Evolutionary conservation across 2,888 invertebrate genomes (phyloP), one percentile per base, ranked within the genome.

Genomic region (Quadroppia sp.): DNA sequence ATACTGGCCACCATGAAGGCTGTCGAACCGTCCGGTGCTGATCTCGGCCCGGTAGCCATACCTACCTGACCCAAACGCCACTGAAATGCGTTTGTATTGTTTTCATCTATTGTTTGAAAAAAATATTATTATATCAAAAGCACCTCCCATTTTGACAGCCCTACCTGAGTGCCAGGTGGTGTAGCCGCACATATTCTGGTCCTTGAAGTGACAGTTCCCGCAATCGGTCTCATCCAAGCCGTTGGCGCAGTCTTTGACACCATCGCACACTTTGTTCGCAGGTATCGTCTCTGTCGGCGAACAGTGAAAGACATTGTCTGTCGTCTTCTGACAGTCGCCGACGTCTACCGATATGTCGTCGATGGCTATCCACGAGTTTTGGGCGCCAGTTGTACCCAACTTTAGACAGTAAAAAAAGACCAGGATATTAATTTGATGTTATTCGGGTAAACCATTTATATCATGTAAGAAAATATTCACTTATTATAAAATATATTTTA

Each of bases 161-260:
- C 30, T 36, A 32, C 42, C 42, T 7, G 30, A n/a, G n/a, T 17
- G 11, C 13, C 23, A 25, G 15, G 11, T 17, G 9, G 20, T 17
- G 36, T 67, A 73, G n/a, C 73, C 45, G 42, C 73, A 73, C 11
- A 20, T 32, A 2, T 30, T 17, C 11, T 23, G n/a, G 15, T 59
- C 50, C 17, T 28, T 28, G 20, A 73, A 73, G 1, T 9, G 1
- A 67, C 73, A 73, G 2, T 64, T 7, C 1, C 73, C 73, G 42
- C 73, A 73, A n/a, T 73, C 25, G 3, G 6, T 3, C 23, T 73
- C 73, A 64, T 73, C 73, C 23, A 30, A 11, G 9, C 59, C 59
- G 13, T 73, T 48, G 1, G 17, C 11, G 40, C 73, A 73, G 64
- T 73, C 69, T 17, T 61, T 69, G 2, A 45, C 17, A 15, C 30